Percentiles rank a stretch among this genome's conserved stretches.
Evolutionary conservation across 37 sponge, comb jelly and placozoan species (phyloP).

Genomic region (Ephydatia muelleri): DNA sequence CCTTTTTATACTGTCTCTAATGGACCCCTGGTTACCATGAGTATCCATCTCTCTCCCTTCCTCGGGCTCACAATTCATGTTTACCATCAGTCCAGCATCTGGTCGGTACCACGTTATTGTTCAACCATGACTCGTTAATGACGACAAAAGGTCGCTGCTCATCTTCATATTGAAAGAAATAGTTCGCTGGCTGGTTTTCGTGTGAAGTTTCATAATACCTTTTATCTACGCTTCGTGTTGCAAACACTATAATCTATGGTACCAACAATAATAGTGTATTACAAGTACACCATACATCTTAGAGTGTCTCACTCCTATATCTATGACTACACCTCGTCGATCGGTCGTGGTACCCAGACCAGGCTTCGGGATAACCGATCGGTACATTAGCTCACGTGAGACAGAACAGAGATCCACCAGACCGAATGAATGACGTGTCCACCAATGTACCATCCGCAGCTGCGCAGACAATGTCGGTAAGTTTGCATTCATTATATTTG

Average conservation of each 20-base stretch:
- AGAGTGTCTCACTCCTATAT: no score
- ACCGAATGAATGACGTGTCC: no score
- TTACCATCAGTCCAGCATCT: neutral
- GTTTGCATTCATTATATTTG: no score
- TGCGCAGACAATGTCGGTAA: no score
- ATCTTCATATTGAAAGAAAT: neutral
- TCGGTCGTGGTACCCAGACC: no score
- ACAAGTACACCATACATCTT: no score
- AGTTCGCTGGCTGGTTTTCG: neutral
- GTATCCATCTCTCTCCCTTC: neutral
- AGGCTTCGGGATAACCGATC: no score
- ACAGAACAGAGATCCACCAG: no score
- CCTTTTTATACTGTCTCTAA: neutral
- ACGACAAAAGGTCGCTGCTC: neutral
- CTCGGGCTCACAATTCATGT: neutral
- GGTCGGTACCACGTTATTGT: neutral
- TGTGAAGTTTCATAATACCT: neutral
- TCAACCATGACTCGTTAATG: neutral
- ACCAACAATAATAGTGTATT: no score
- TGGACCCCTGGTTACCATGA: neutral
- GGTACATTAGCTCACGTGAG: no score
- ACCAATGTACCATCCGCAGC: no score
- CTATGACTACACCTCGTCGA: no score
- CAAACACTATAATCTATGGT: neutral
- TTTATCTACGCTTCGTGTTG: neutral